Conservation (phyloP, 1,140 invertebrate genomes). For the Harlomillsia oculata region DNA sequence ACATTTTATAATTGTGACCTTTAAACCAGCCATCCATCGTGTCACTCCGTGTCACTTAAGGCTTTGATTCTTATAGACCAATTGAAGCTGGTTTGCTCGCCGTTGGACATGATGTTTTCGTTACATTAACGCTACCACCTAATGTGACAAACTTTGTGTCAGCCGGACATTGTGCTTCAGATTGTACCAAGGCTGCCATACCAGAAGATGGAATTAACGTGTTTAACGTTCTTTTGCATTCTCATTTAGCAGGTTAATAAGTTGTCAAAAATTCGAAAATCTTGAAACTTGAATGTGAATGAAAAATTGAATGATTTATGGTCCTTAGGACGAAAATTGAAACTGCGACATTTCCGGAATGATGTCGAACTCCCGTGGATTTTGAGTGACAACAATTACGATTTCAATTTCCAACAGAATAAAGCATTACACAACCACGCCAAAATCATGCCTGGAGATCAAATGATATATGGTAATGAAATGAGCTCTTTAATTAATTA, state of each 20-base stretch:
- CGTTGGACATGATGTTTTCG: background rate
- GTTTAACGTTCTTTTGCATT: constrained; percentile 19
- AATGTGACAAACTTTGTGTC: background rate
- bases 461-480: constrained; percentile 4
- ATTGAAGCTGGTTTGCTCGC: constrained; percentile 2
- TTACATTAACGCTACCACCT: constrained; percentile 13
- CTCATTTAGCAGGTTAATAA: constrained; percentile 13
- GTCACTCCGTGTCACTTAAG: background rate
- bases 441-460: constrained; percentile 1
- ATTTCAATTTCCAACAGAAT: constrained; percentile 10
- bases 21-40: background rate
- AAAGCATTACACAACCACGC: background rate
- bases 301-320: too few species aligned
- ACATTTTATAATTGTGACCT: background rate
- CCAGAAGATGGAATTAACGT: constrained; percentile 14
- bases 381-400: background rate
- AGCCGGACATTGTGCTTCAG: constrained; percentile 11
- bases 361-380: constrained; percentile 63
- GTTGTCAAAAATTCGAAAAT: background rate
- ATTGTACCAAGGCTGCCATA: constrained; percentile 1
- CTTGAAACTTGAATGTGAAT: background rate
- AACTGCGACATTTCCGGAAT: constrained; percentile 63
- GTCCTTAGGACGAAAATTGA: constrained; percentile 50
- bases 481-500: background rate
- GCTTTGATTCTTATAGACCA: constrained; percentile 1